Evolutionary conservation across 1,140 invertebrate species (phyloP), one percentile per base, ranked within the genome.

Genomic region (Papilio aristodemus): DNA sequence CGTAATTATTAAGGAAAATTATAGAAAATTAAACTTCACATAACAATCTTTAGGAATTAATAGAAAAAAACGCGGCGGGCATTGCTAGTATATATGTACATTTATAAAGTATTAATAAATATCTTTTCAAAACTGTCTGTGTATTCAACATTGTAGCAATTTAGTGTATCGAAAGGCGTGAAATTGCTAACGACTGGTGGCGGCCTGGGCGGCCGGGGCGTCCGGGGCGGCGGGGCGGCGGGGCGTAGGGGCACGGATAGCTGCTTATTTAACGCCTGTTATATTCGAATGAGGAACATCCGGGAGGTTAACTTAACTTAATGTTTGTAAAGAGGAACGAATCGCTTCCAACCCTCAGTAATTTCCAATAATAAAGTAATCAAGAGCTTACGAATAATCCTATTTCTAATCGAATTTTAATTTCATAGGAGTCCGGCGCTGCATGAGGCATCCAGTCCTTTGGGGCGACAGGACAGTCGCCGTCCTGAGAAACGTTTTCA

Each of bases 251-350:
- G 22, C 0, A 13, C 41, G 25, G 32, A 63, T n/a, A n/a, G n/a
- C n/a, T n/a, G n/a, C n/a, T 78, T 66, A 79, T 79, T 77, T 79
- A 27, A 77, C 67, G 78, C 63, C 72, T 68, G 67, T 77, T 74
- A 76, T 62, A 46, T 13, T 14, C 14, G 19, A 64, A 43, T 64
- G 11, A 60, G 32, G 13, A 32, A 25, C 25, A 46, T 27, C 38
- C 39, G 19, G 62, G 62, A n/a, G 17, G 17, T 66, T 57, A 58
- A n/a, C n/a, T 67, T 63, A 72, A 25, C 54, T 50, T 58, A 32
- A 11, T 57, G 13, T 14, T 70, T 36, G 13, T 32, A 70, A 64
- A 46, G 27, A 19, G 41, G n/a, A n/a, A 63, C 17, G 36, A 11
- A 22, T n/a, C 57, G 22, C 37, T 36, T n/a, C n/a, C n/a, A n/a